Evolutionary conservation across 1,140 invertebrate species (phyloP), one percentile per base, ranked within the genome.

Genomic region (Aphaenogaster floridana): DNA sequence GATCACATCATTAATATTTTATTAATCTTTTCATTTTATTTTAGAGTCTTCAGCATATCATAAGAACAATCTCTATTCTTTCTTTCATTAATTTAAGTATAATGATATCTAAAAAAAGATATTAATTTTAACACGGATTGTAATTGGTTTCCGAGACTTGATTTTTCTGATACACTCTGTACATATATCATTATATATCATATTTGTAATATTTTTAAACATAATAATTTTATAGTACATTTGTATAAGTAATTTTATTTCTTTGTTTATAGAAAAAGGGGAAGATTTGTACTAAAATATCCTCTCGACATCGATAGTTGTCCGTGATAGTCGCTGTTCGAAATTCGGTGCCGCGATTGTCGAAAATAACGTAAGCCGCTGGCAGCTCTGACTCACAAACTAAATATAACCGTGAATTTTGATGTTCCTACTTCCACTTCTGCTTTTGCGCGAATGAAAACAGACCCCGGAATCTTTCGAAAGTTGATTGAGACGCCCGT

Each of bases 341-440:
- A 63, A 54, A 78, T 85, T 57, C 48, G 15, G 68, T 45, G 34
- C 5, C 52, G 42, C 66, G 59, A 69, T 66, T 59, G 52, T 88
- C 89, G 50, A 83, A 91, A 91, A 90, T 91, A 91, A 88, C 88
- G 34, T 64, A 71, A 83, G 68, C 76, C 28, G 42, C 61, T 2
- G 52, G 63, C 63, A 13, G 36, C 71, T 50, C 66, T 92, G 92
- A 91, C 79, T 92, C 90, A 84, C 42, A 15, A 63, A 85, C 91
- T 93, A 92, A 93, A 92, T 91, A 93, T 93, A 93, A 88, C 79
- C 59, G 52, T 77, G 52, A 77, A 78, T 91, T 89, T 90, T 85
- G 42, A 77, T 59, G 57, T 66, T 81, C 15, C 61, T 77, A 48
- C 36, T 63, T 57, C 77, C 39, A 74, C 52, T 59, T 52, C 68